Evolutionary conservation across 2,113 vertebrate species (phyloP).

Genomic region (Rafetus swinhoei): DNA sequence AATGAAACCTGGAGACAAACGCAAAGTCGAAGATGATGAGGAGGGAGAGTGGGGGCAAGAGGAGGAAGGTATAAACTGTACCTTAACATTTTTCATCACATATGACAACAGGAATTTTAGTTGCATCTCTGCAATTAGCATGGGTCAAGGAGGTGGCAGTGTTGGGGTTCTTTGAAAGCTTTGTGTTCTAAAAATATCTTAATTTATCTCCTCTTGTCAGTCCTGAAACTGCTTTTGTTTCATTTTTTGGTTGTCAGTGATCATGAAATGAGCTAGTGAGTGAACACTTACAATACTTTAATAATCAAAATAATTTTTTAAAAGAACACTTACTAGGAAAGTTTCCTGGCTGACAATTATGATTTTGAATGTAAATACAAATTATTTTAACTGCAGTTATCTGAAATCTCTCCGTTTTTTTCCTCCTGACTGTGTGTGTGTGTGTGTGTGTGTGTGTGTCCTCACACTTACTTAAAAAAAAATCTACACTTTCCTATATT

Average conservation of each 20-base stretch:
- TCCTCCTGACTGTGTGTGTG: neutral
- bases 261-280: neutral
- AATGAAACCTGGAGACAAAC: conserved; percentile 79
- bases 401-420: neutral
- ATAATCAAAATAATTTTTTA: neutral
- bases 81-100: accelerated
- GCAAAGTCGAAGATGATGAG: conserved; percentile 78
- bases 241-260: neutral
- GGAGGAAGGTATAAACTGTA: conserved; percentile 77
- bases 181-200: neutral
- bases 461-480: neutral
- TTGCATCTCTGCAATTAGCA: neutral
- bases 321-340: neutral
- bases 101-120: accelerated
- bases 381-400: neutral
- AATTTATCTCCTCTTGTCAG: neutral
- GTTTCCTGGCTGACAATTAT: neutral
- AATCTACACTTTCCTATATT: neutral
- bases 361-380: neutral
- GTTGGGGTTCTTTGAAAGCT: neutral
- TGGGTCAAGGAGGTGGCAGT: neutral
- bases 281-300: neutral
- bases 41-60: conserved; percentile 87
- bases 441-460: neutral
- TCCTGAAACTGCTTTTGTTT: neutral